Evolutionary conservation across 2,888 invertebrate genomes (phyloP), one percentile per base, ranked within the genome.

Genomic region (Thymelicus sylvestris): DNA sequence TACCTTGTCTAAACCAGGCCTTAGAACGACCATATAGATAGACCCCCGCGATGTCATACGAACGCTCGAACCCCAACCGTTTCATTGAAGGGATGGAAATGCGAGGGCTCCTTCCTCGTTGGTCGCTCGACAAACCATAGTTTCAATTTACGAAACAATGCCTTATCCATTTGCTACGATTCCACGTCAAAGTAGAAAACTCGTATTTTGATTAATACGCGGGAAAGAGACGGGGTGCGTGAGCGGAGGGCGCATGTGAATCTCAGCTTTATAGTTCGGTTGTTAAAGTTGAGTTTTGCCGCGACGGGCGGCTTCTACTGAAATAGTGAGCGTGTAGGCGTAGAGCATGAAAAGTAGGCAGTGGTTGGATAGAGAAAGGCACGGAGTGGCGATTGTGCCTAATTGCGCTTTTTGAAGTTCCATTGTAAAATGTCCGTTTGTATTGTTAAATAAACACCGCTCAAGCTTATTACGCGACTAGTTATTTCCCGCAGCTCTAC

Each of bases 61-160:
- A 78, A 74, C 72, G 74, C 72, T 75, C 57, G 69, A 69, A 69
- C 66, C 65, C 74, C 72, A 74, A 74, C 75, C 68, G 68, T 61
- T 64, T 67, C 73, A 65, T 69, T 70, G 70, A 68, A 72, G 64
- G 71, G 72, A 73, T 74, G 73, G 78, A 73, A 77, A 78, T 76
- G 77, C 79, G 78, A 85, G 76, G 75, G 90, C 72, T 84, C 92
- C 81, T 72, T 78, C 74, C 80, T 84, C 61, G 77, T 77, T 82
- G 86, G 91, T 74, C 83, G 83, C 81, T 81, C 86, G 80, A 79
- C 83, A 83, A 88, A 87, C 89, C 87, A 89, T 90, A 89, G 90
- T 92, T 93, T 92, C 93, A 93, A 93, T 93, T 93, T 93, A 88
- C 87, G 85, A 91, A 91, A 93, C 93, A 93, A 93, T 92, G 85